Evolutionary conservation across 2,888 invertebrate species (phyloP), one percentile per base, ranked within the genome.

Genomic region (Aporophyla nigra): DNA sequence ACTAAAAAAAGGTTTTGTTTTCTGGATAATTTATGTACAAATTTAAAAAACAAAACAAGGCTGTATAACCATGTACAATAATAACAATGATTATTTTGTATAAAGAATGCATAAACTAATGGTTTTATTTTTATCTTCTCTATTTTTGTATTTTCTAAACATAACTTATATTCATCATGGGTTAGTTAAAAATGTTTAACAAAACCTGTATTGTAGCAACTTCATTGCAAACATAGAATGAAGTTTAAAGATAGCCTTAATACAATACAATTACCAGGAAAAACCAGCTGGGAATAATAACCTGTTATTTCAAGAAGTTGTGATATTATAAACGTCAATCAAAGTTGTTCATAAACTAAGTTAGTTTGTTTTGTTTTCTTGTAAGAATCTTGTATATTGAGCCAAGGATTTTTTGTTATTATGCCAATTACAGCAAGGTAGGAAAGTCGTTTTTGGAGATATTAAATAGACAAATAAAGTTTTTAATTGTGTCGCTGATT

Each of bases 261-360:
- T 21, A 33, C 21, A 58, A 27, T 46, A 78, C 24, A 77, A 78
- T 71, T 33, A 71, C 71, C 49, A 79, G 79, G 77, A 77, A 77
- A 78, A 79, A 33, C 49, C 6, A 56, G 51, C 24, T 56, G n/a
- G 70, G n/a, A 76, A 62, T 63, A 21, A 56, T 49, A 76, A 62
- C 70, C 40, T n/a, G 21, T n/a, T 67, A 61, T 54, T 53, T 53
- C 7, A 67, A 43, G 3, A 54, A 27, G 10, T 33, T 9, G 33
- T 9, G 1, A 6, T 73, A 53, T 21, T 59, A 46, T 46, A 76
- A 33, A 59, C n/a, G 16, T 76, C 21, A 53, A 16, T 27, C 24
- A 46, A 10, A 51, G 0, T 53, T 68, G 14, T 21, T 51, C 21
- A 6, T 63, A 49, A 9, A 24, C 7, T 2, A 0, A 27, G 7